Percentiles rank a stretch among this genome's conserved stretches.
phyloP scores from a whole-genome alignment of 2,113 vertebrate species.

The Trogon surrucura region DNA sequence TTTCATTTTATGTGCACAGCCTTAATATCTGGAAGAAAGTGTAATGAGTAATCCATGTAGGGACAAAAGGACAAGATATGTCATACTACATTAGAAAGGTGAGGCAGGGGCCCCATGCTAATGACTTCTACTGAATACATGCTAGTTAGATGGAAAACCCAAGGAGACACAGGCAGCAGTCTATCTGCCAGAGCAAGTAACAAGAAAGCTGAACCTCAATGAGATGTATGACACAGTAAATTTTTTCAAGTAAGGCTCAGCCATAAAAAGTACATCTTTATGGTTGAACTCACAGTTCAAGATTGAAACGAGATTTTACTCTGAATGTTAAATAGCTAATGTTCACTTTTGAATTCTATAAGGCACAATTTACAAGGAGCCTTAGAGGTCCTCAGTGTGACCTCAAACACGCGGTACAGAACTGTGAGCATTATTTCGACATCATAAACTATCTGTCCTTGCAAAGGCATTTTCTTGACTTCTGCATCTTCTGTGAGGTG shows the following conservation, averaged over 20 bases:
- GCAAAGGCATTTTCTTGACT: background rate
- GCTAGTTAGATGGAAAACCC: background rate
- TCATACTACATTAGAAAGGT: background rate
- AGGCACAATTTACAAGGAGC: background rate
- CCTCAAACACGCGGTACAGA: background rate
- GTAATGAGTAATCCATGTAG: background rate
- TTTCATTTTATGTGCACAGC: background rate
- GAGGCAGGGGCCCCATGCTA: background rate
- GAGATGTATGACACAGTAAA: background rate
- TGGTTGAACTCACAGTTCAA: background rate
- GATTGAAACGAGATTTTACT: background rate
- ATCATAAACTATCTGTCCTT: background rate
- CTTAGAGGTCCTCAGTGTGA: background rate
- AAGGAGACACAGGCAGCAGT: background rate
- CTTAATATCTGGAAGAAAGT: background rate
- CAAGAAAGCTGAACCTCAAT: background rate
- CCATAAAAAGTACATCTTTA: background rate
- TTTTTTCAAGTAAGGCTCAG: background rate
- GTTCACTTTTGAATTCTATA: background rate
- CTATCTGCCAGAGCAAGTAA: background rate
- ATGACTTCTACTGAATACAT: background rate
- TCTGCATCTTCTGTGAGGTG: background rate
- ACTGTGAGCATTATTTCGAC: background rate
- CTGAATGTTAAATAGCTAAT: background rate
- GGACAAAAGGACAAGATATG: background rate